phyloP scores from a whole-genome alignment of 2,113 vertebrate species.

The Australoheros scitulus region DNA sequence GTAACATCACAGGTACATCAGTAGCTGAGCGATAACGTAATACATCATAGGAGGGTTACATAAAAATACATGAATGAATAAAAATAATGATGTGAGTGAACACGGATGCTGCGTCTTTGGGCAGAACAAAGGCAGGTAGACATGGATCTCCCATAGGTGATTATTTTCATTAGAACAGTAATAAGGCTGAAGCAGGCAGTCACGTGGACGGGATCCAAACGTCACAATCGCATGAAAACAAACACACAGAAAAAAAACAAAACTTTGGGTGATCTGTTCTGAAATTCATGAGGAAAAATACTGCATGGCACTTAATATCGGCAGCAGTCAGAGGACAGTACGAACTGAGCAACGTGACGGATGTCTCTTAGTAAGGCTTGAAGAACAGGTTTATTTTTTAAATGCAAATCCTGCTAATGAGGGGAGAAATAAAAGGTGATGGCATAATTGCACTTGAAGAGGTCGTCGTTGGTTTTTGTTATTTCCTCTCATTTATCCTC shows the following conservation, averaged over 20 bases:
- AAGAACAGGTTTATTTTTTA: neutral
- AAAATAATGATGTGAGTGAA: neutral
- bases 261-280: slow-evolving; percentile 58
- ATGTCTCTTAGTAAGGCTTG: slow-evolving; percentile 46
- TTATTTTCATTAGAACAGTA: slow-evolving; percentile 16
- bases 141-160: slow-evolving; percentile 21
- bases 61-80: slow-evolving; percentile 26
- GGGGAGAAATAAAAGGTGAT: slow-evolving; percentile 39
- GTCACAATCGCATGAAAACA: slow-evolving; percentile 5
- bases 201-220: slow-evolving; percentile 13
- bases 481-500: slow-evolving; percentile 55
- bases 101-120: slow-evolving; percentile 47
- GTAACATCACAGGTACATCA: slow-evolving; percentile 43
- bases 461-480: slow-evolving; percentile 26
- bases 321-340: slow-evolving; percentile 61
- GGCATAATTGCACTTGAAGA: slow-evolving; percentile 76
- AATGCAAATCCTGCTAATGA: slow-evolving; percentile 49
- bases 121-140: slow-evolving; percentile 55
- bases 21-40: slow-evolving; percentile 54
- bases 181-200: slow-evolving; percentile 58
- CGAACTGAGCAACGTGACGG: slow-evolving; percentile 25
- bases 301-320: slow-evolving; percentile 70
- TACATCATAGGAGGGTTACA: slow-evolving; percentile 58
- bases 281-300: slow-evolving; percentile 61
- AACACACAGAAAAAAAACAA: neutral